Evolutionary conservation across 2,113 vertebrate genomes (phyloP).

Genomic region (Vanacampus margaritifer): DNA sequence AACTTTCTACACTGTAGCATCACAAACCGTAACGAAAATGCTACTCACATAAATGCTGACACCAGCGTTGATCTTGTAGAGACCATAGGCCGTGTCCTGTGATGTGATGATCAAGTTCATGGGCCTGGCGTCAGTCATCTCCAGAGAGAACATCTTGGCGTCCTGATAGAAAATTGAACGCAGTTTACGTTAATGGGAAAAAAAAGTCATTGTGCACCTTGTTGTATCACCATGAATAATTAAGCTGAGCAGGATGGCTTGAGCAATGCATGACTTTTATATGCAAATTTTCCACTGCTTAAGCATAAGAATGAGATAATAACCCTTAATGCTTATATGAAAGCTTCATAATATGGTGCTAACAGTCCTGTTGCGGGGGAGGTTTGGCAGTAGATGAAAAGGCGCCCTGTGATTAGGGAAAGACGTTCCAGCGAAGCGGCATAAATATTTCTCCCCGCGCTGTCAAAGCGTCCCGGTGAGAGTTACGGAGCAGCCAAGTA

Average conservation of each 20-base stretch:
- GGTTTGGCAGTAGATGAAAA: constrained; percentile 8
- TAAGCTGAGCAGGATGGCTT: constrained; percentile 1
- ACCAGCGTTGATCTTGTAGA: neutral
- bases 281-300: constrained; percentile 3
- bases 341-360: constrained; percentile 6
- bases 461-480: constrained; percentile 18
- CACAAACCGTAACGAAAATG: neutral
- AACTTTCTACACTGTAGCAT: neutral
- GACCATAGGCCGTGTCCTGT: accelerated
- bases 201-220: neutral
- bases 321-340: neutral
- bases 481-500: constrained; percentile 15
- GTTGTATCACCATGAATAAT: neutral
- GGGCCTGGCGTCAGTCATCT: constrained; percentile 31
- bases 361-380: constrained; percentile 5
- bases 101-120: constrained; percentile 56
- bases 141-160: neutral
- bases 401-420: constrained; percentile 29
- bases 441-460: constrained; percentile 23
- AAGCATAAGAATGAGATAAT: neutral
- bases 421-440: constrained; percentile 21
- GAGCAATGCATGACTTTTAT: neutral
- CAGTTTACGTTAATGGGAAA: neutral
- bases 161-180: constrained; percentile 19
- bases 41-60: constrained; percentile 57